Evolutionary conservation across 2,113 vertebrate species (phyloP).

Genomic region (Microtus oregoni): DNA sequence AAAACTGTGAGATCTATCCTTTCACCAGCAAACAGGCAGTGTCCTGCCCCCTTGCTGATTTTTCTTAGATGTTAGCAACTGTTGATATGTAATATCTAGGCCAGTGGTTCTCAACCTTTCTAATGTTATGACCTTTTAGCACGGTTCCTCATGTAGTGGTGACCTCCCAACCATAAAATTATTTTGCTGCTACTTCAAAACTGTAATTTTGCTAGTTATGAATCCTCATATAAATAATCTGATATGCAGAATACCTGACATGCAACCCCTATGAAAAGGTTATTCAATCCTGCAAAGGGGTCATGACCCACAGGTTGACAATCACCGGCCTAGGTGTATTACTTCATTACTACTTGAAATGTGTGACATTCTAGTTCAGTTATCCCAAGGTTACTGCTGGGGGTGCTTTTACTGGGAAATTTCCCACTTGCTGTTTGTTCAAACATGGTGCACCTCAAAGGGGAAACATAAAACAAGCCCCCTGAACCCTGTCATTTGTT

Average conservation of each 20-base stretch:
- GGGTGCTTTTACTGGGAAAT: background rate
- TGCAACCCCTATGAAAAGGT: background rate
- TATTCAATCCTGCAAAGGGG: background rate
- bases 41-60: background rate
- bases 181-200: background rate
- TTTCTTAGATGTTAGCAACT: slow-evolving; percentile 5
- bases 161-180: background rate
- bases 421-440: slow-evolving; percentile 8
- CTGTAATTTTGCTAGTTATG: background rate
- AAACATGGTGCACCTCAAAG: background rate
- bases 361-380: background rate
- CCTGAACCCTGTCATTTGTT: background rate
- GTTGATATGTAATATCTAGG: background rate
- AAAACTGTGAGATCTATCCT: background rate
- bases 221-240: background rate
- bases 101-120: background rate
- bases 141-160: background rate
- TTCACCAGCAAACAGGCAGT: background rate
- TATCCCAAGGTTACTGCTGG: slow-evolving; percentile 20
- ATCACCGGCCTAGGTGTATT: background rate
- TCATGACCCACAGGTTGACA: background rate
- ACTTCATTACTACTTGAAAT: background rate
- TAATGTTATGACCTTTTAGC: background rate
- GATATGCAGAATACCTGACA: background rate
- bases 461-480: background rate